Percentiles rank a stretch among this genome's conserved stretches.
These are phyloP conservation scores for Aporophyla lueneburgensis DNA, from an alignment of 2,888 invertebrate species.

Conservation along the genomic window DNA sequence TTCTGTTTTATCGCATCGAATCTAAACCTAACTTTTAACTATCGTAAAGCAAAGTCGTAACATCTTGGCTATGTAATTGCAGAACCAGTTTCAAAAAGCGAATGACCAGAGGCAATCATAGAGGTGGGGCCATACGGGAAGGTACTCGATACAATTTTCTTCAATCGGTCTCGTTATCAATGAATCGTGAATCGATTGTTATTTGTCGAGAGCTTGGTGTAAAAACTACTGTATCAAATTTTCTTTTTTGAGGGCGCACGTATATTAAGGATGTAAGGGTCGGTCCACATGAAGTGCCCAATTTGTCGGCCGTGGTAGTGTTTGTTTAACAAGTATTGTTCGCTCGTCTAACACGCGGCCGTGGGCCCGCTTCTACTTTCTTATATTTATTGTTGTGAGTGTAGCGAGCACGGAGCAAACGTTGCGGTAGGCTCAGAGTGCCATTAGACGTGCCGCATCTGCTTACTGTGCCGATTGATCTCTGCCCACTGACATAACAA, in stretches of 20 bases:
- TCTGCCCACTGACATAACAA: constrained; percentile 58
- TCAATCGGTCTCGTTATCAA: constrained; percentile 28
- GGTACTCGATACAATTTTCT: constrained; percentile 31
- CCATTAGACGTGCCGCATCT: constrained; percentile 48
- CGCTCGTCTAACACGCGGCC: constrained; percentile 57
- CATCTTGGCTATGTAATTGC: constrained; percentile 39
- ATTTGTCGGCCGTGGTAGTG: constrained; percentile 76
- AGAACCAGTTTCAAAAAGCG: constrained; percentile 52
- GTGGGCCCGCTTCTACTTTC: constrained; percentile 43
- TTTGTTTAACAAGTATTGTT: constrained; percentile 78
- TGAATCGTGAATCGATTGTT: constrained; percentile 16
- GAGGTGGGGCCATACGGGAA: constrained; percentile 34
- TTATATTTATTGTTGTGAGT: constrained; percentile 60
- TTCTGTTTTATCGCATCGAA: constrained; percentile 48
- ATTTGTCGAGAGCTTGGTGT: constrained; percentile 24
- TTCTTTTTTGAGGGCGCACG: constrained; percentile 16
- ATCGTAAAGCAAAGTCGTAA: constrained; percentile 13
- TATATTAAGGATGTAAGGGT: constrained; percentile 41
- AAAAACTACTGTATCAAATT: constrained; percentile 35
- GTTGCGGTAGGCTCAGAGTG: constrained; percentile 57
- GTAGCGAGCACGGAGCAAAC: constrained; percentile 10
- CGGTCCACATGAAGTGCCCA: constrained; percentile 68
- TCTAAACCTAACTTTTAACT: constrained; percentile 63
- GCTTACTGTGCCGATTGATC: constrained; percentile 56
- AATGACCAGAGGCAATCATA: constrained; percentile 48